phyloP scores from a whole-genome alignment of 2,888 invertebrate genomes.

The Eutolmus rufibarbis region DNA sequence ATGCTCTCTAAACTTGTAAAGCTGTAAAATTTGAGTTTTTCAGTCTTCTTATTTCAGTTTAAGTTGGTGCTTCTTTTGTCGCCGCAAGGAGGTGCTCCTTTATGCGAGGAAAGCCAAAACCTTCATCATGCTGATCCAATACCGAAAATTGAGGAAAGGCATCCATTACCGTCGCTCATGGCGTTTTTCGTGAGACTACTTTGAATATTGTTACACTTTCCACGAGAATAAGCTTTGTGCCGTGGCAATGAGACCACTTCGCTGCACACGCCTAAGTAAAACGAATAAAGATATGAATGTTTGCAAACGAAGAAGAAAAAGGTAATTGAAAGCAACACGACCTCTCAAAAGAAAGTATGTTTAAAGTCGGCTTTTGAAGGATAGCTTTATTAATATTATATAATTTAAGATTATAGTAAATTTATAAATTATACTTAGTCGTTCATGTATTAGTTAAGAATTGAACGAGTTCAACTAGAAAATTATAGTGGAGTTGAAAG shows the following conservation, averaged over 20 bases:
- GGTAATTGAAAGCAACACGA: not conserved
- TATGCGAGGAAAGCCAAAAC: not conserved
- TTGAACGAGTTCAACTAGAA: too few species aligned
- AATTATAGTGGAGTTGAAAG: too few species aligned
- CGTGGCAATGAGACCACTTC: not conserved
- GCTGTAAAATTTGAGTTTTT: not conserved
- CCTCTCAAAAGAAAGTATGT: not conserved
- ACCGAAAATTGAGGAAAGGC: not conserved
- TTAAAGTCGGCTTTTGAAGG: not conserved
- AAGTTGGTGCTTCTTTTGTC: not conserved
- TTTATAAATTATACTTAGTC: too few species aligned
- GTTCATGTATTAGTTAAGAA: too few species aligned
- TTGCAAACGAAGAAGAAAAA: not conserved
- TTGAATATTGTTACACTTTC: not conserved
- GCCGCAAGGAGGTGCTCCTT: not conserved
- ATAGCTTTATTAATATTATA: too few species aligned
- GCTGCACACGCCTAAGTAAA: not conserved
- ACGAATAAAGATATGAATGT: not conserved
- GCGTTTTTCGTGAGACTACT: not conserved
- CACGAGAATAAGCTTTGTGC: not conserved
- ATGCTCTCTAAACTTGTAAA: not conserved
- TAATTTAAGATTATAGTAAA: too few species aligned
- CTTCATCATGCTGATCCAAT: not conserved
- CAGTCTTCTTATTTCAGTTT: not conserved
- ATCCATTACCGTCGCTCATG: not conserved